phyloP scores from a whole-genome alignment of 2,888 invertebrate species.

The Drosophila histrio region DNA sequence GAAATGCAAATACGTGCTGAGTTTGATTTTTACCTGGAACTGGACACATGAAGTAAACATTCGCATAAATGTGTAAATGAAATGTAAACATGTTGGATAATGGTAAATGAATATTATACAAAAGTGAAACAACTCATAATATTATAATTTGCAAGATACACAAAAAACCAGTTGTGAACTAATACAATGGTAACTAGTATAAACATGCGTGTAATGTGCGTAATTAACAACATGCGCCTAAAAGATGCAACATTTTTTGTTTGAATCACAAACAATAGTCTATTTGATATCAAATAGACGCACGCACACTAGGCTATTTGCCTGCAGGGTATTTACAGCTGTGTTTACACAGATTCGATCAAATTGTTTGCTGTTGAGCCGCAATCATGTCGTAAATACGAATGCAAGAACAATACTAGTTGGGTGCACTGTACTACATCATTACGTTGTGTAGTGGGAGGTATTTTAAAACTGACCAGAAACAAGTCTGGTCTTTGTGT shows the following conservation, averaged over 20 bases:
- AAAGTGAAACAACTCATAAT: too few species aligned
- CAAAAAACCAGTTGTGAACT: too few species aligned
- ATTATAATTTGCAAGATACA: too few species aligned
- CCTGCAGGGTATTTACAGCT: background rate
- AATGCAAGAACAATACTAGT: background rate
- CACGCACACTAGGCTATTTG: background rate
- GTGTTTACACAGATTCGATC: background rate
- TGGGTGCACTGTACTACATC: background rate
- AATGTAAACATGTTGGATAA: background rate
- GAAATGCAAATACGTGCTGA: background rate
- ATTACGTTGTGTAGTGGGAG: background rate
- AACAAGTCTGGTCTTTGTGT: background rate
- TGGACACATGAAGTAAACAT: background rate
- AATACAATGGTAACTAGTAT: too few species aligned
- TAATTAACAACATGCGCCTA: background rate
- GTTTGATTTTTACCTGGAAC: background rate
- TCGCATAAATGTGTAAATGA: background rate
- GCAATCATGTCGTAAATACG: slow-evolving; percentile 11
- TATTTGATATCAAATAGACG: background rate
- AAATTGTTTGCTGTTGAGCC: slow-evolving; percentile 12
- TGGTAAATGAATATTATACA: too few species aligned
- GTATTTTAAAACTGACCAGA: background rate
- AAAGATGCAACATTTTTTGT: background rate
- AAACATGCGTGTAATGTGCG: background rate
- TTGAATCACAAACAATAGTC: background rate